Evolutionary conservation across 30 jellyfish, hydroid and myxozoan genomes (phyloP).

Genomic region (Sanderia malayensis): DNA sequence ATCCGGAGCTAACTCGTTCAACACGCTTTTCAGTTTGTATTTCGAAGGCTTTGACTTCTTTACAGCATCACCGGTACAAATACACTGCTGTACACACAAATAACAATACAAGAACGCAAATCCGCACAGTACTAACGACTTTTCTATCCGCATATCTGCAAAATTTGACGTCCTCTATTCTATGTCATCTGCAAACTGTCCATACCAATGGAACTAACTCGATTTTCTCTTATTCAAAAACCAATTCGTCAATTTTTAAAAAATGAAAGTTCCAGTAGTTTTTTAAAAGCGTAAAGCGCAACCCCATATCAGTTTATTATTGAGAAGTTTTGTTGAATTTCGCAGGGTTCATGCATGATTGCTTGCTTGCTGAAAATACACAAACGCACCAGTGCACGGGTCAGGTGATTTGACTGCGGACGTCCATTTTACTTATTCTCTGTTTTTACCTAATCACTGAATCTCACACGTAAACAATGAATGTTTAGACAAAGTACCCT

Average conservation of each 20-base stretch:
- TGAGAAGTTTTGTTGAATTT: too few species aligned
- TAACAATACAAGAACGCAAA: background rate
- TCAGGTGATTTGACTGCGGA: constrained; percentile 57
- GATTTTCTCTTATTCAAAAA: too few species aligned
- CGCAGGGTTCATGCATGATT: constrained; percentile 52
- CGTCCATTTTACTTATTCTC: constrained; percentile 33
- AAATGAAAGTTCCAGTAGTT: too few species aligned
- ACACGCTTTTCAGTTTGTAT: constrained; percentile 68
- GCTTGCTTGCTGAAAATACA: constrained; percentile 10
- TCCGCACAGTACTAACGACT: too few species aligned
- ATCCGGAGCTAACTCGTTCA: constrained; percentile 84
- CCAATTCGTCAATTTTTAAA: too few species aligned
- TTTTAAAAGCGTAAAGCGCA: too few species aligned
- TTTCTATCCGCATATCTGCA: too few species aligned
- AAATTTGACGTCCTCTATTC: too few species aligned
- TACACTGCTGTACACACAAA: background rate
- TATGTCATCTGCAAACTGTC: too few species aligned
- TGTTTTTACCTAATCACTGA: constrained; percentile 31
- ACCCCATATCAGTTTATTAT: too few species aligned
- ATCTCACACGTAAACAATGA: background rate
- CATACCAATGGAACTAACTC: too few species aligned
- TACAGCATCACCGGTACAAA: background rate
- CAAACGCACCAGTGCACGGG: constrained; percentile 58
- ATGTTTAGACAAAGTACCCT: too few species aligned
- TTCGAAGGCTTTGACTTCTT: constrained; percentile 26